These are phyloP conservation scores for Limnodromus scolopaceus DNA, from an alignment of 2,797 vertebrate species.

Conservation along the genomic window DNA sequence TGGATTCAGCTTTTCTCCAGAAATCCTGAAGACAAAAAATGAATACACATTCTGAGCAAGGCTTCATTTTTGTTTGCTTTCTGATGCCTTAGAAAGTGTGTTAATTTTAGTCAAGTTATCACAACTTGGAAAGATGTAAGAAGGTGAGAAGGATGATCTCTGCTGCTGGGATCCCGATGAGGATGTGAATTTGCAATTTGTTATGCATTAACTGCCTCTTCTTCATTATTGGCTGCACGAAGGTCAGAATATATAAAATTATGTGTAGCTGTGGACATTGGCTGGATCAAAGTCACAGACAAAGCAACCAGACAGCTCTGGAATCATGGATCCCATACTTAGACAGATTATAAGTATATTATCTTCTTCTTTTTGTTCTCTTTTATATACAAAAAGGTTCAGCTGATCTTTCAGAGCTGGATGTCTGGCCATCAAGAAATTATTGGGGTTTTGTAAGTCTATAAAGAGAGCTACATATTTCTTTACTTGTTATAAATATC, in stretches of 20 bases:
- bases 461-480: background rate
- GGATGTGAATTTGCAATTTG: background rate
- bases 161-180: background rate
- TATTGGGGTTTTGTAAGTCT: background rate
- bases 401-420: background rate
- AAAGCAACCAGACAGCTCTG: background rate
- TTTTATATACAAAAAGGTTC: background rate
- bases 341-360: background rate
- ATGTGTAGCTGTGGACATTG: background rate
- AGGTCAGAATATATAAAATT: background rate
- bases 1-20: background rate
- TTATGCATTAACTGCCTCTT: background rate
- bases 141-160: background rate
- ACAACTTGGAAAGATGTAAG: background rate
- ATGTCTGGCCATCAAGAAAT: background rate
- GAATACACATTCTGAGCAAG: background rate
- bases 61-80: background rate
- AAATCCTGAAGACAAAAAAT: background rate
- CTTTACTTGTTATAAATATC: background rate
- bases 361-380: background rate
- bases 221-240: rapidly evolving
- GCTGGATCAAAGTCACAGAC: background rate
- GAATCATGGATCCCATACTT: background rate
- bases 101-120: background rate
- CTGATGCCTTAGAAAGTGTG: background rate